Percentiles rank a stretch among this genome's conserved stretches.
These are phyloP conservation scores for Drosophila subpulchrella DNA, from an alignment of 1,140 invertebrate genomes.

Conservation along the genomic window DNA sequence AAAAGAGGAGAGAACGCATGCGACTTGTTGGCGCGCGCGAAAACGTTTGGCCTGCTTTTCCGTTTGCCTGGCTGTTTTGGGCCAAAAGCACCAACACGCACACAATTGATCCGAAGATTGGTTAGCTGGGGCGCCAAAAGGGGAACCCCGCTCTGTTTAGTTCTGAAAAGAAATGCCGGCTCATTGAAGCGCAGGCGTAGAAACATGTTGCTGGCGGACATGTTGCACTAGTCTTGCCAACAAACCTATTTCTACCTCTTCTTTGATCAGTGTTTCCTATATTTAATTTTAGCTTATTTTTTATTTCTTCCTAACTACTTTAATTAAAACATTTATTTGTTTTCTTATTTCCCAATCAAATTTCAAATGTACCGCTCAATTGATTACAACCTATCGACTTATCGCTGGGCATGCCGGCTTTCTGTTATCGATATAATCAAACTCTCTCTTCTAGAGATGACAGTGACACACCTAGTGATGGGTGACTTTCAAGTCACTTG, in stretches of 20 bases:
- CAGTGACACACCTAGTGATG: not conserved
- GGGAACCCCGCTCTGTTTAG: conserved; percentile 13
- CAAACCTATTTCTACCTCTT: no score
- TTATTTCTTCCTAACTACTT: not conserved
- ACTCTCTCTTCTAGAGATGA: not conserved
- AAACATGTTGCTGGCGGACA: conserved; percentile 15
- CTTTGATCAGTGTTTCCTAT: not conserved
- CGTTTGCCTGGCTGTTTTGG: conserved; percentile 27
- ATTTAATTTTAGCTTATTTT: not conserved
- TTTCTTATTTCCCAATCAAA: not conserved
- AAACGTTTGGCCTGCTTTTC: conserved; percentile 48
- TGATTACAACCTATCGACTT: not conserved
- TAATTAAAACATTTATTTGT: no score
- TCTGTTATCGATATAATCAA: not conserved
- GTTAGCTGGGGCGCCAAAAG: conserved; percentile 19
- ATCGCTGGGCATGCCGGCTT: not conserved
- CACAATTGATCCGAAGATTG: conserved; percentile 34
- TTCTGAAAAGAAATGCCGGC: conserved; percentile 64
- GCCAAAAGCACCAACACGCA: conserved; percentile 34
- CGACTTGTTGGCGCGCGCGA: conserved; percentile 76
- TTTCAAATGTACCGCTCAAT: not conserved
- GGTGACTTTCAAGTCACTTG: not conserved
- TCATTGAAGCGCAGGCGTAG: conserved; percentile 44
- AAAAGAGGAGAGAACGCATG: conserved; percentile 55
- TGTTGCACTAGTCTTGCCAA: conserved; percentile 3